phyloP scores from a whole-genome alignment of 2,888 invertebrate species.

The Polylopha cassiicola region DNA sequence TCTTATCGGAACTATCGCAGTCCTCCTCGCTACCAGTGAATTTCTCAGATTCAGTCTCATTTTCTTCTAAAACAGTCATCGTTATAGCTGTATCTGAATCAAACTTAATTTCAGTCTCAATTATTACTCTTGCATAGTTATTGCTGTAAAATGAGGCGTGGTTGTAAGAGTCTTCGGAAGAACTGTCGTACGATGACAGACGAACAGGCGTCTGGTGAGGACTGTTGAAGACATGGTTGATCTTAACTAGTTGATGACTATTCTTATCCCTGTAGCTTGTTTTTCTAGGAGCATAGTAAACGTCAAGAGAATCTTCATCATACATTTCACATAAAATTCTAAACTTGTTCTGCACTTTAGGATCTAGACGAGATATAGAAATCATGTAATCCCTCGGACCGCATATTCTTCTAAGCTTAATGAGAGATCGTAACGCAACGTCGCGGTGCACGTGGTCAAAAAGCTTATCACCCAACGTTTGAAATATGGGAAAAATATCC shows the following conservation, averaged over 20 bases:
- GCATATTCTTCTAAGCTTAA: slow-evolving; percentile 82
- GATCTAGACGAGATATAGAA: slow-evolving; percentile 63
- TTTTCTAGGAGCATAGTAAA: slow-evolving; percentile 65
- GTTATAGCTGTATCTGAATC: slow-evolving; percentile 88
- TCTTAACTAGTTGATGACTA: slow-evolving; percentile 52
- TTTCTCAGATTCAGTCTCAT: slow-evolving; percentile 66
- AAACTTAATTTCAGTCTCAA: slow-evolving; percentile 90
- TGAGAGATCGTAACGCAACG: slow-evolving; percentile 82
- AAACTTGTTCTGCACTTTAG: slow-evolving; percentile 73
- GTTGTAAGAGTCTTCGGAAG: slow-evolving; percentile 80
- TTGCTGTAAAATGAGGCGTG: slow-evolving; percentile 54
- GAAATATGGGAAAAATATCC: slow-evolving; percentile 71
- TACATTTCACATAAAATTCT: slow-evolving; percentile 59
- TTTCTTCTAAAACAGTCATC: slow-evolving; percentile 89
- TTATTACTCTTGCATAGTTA: slow-evolving; percentile 81
- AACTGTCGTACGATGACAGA: slow-evolving; percentile 59
- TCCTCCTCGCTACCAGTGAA: slow-evolving; percentile 66
- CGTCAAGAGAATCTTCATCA: slow-evolving; percentile 69
- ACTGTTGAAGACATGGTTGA: slow-evolving; percentile 56
- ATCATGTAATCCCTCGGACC: slow-evolving; percentile 81
- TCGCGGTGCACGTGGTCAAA: slow-evolving; percentile 78
- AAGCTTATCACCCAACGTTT: slow-evolving; percentile 75
- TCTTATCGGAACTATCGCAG: slow-evolving; percentile 63
- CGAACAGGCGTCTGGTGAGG: slow-evolving; percentile 46
- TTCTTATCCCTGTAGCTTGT: slow-evolving; percentile 40